Percentiles rank a stretch among this genome's conserved stretches.
phyloP scores from a whole-genome alignment of 2,797 vertebrate genomes.

The Coregonus sp. region DNA sequence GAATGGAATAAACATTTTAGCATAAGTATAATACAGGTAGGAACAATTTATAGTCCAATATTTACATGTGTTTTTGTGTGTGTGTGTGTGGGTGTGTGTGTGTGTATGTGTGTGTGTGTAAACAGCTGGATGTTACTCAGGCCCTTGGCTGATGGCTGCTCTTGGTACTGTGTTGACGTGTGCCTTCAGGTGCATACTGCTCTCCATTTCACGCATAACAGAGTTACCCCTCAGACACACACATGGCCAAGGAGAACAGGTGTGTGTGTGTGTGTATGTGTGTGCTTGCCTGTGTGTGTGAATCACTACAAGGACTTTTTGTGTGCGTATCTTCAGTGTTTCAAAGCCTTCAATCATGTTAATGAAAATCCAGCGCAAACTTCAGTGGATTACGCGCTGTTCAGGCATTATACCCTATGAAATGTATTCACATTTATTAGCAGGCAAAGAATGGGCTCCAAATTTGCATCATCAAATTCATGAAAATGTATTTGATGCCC shows the following conservation, averaged over 20 bases:
- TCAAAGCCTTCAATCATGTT: not conserved
- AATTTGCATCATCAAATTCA: too few species aligned
- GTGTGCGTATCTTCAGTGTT: not conserved
- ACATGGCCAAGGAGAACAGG: not conserved
- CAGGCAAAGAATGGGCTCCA: too few species aligned
- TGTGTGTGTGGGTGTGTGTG: too few species aligned
- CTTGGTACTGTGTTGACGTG: slow-evolving; percentile 72
- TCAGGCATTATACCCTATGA: too few species aligned
- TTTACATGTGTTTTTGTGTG: too few species aligned
- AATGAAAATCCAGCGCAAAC: too few species aligned
- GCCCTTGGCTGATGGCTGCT: slow-evolving; percentile 69
- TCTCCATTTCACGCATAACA: slow-evolving; percentile 75
- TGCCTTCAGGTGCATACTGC: slow-evolving; percentile 77
- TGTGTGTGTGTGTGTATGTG: slow-evolving; percentile 47
- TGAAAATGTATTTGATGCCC: too few species aligned
- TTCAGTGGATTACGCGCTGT: too few species aligned
- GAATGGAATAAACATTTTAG: too few species aligned
- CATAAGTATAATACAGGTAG: too few species aligned
- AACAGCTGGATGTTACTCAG: slow-evolving; percentile 52
- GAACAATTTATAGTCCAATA: too few species aligned
- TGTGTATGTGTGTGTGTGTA: slow-evolving; percentile 33
- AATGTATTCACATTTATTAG: too few species aligned
- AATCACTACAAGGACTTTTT: not conserved
- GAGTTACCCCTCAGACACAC: slow-evolving; percentile 52
- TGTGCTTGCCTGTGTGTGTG: slow-evolving; percentile 28